Evolutionary conservation across 2,113 vertebrate species (phyloP), one percentile per base, ranked within the genome.

Genomic region (Tragelaphus buxtoni): DNA sequence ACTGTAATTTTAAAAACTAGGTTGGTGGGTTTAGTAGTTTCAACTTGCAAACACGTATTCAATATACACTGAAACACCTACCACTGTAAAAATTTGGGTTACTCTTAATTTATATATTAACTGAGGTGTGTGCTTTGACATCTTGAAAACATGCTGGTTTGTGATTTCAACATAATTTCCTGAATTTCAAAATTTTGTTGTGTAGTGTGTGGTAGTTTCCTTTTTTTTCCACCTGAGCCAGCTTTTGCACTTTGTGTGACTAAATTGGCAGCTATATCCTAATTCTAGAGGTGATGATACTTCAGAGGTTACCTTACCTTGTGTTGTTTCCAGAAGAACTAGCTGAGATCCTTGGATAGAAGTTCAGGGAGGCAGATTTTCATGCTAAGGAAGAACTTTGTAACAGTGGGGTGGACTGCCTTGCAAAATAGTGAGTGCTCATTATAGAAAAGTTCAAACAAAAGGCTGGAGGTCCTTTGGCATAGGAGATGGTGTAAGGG

Each of bases 81-180:
- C n/a, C 22, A 77, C 18, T 91, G 24, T 84, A 85, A 79, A 94
- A 91, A 80, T 65, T 76, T 4, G 20, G 24, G 51, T 86, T 91
- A 39, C 26, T 92, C 16, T 88, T 82, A 90, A 39, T 94, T 85
- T 79, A 45, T 83, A 79, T 91, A 53, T 88, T 96, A 77, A 77
- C 60, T 91, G 61, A 95, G 22, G 30, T 53, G 7, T 81, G 74
- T 39, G 18, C 22, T 93, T 76, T 96, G 58, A 22, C 91, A 39
- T 61, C 76, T 74, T 92, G 74, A 95, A 90, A 97, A 90, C 60
- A 60, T 85, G n/a, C 32, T 90, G 76, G 11, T 58, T 92, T 93
- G 45, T 94, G 80, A 96, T 81, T 97, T 97, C 79, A 94, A 12
- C 58, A 90, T 96, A 79, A 88, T 85, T 97, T 92, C 61, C 82